phyloP scores from a whole-genome alignment of 37 sponge, comb jelly and placozoan species.

The Aplysina aerophoba region DNA sequence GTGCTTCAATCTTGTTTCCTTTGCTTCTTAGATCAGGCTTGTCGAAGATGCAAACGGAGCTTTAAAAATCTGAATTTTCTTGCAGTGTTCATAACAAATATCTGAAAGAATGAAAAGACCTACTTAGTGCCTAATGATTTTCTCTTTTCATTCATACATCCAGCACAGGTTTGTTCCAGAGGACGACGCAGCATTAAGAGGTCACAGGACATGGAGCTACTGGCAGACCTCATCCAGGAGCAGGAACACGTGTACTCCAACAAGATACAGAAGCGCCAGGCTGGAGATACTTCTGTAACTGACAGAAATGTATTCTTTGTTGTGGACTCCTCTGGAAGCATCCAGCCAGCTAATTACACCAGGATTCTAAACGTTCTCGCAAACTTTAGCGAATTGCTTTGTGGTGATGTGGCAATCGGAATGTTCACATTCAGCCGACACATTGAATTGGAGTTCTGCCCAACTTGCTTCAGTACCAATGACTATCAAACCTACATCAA shows the following conservation, averaged over 20 bases:
- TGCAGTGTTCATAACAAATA: too few relatives aligned
- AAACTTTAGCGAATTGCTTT: neutral
- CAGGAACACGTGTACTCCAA: neutral
- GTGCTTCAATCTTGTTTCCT: too few relatives aligned
- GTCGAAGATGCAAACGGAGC: too few relatives aligned
- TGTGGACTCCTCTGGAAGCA: slow-evolving; percentile 49
- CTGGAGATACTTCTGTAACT: neutral
- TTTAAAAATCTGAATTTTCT: too few relatives aligned
- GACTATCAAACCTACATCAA: slow-evolving; percentile 1
- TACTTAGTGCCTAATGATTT: too few relatives aligned
- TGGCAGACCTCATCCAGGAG: slow-evolving; percentile 16
- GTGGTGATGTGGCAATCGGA: neutral
- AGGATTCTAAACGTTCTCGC: neutral
- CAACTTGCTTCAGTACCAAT: slow-evolving; percentile 17
- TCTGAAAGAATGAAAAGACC: too few relatives aligned
- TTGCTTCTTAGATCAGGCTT: too few relatives aligned
- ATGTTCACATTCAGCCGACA: neutral
- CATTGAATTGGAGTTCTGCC: slow-evolving; percentile 9
- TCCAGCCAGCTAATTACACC: neutral
- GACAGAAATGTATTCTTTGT: slow-evolving; percentile 29
- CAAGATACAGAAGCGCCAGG: neutral
- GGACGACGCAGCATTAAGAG: neutral
- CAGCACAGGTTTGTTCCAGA: too few relatives aligned
- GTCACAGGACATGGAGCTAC: neutral
- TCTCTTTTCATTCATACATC: too few relatives aligned